phyloP scores from a whole-genome alignment of 2,797 vertebrate genomes.

The Fistularia commersonii region DNA sequence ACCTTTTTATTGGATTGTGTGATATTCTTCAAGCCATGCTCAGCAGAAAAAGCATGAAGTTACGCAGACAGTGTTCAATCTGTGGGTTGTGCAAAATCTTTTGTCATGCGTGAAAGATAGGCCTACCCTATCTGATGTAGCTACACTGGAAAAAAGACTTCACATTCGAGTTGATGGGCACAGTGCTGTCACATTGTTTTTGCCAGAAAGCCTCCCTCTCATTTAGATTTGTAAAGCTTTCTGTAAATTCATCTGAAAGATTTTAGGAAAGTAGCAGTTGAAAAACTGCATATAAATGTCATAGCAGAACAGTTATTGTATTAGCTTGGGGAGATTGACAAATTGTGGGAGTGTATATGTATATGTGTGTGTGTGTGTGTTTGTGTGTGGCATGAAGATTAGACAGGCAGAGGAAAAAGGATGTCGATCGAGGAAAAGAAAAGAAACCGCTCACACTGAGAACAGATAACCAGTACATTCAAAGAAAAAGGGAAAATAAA shows the following conservation, averaged over 20 bases:
- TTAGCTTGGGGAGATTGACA: no score
- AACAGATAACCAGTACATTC: no score
- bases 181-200: slow-evolving; percentile 12
- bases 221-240: background rate
- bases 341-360: no score
- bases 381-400: no score
- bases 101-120: slow-evolving; percentile 21
- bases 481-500: no score
- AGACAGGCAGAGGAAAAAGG: no score
- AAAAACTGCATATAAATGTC: no score
- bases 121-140: slow-evolving; percentile 27
- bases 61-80: slow-evolving; percentile 25
- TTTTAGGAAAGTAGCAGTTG: background rate
- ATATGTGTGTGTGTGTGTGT: no score
- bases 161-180: slow-evolving; percentile 12
- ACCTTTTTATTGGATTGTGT: slow-evolving; percentile 2
- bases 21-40: slow-evolving; percentile 25
- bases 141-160: slow-evolving; percentile 1
- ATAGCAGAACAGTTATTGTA: no score
- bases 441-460: no score
- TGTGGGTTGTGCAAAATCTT: slow-evolving; percentile 41
- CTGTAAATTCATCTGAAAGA: background rate
- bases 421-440: no score
- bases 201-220: background rate
- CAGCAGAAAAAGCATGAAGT: slow-evolving; percentile 28